phyloP scores from a whole-genome alignment of 2,888 invertebrate species.

The Argyra leucocephala region DNA sequence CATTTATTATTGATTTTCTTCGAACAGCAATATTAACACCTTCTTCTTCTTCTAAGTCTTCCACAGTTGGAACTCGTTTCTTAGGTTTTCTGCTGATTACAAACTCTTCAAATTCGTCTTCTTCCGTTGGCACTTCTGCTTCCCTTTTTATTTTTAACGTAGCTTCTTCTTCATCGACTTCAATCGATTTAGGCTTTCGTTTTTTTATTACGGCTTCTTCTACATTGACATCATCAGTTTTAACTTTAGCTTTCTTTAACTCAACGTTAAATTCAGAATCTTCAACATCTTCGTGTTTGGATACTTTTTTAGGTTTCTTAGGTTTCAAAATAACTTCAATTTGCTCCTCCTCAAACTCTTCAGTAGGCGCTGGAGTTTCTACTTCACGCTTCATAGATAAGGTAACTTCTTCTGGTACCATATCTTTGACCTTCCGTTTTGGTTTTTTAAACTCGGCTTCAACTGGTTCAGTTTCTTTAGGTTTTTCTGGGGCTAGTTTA shows the following conservation, averaged over 20 bases:
- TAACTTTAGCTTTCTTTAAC: conserved; percentile 32
- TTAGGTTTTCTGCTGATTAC: conserved; percentile 34
- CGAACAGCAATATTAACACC: conserved; percentile 37
- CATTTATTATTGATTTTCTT: conserved; percentile 41
- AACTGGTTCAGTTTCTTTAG: conserved; percentile 36
- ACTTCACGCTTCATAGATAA: conserved; percentile 32
- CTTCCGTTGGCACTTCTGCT: conserved; percentile 36
- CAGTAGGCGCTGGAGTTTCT: conserved; percentile 35
- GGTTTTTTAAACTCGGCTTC: conserved; percentile 31
- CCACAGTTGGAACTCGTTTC: conserved; percentile 29
- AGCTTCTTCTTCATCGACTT: conserved; percentile 34
- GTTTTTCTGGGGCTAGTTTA: conserved; percentile 32
- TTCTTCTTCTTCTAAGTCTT: conserved; percentile 34
- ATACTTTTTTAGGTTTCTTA: conserved; percentile 30
- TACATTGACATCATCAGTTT: conserved; percentile 36
- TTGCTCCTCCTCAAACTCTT: conserved; percentile 36
- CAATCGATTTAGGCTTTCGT: conserved; percentile 35
- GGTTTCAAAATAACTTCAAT: conserved; percentile 31
- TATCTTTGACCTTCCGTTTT: conserved; percentile 37
- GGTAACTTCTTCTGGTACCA: conserved; percentile 33
- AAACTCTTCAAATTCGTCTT: conserved; percentile 42
- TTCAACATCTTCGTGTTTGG: conserved; percentile 48
- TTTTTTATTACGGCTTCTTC: conserved; percentile 30
- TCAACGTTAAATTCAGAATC: conserved; percentile 39
- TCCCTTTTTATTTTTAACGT: conserved; percentile 31